Evolutionary conservation across 92 coral and sea anemone species (phyloP), one percentile per base, ranked within the genome.

Genomic region (Epizoanthus scotinus): DNA sequence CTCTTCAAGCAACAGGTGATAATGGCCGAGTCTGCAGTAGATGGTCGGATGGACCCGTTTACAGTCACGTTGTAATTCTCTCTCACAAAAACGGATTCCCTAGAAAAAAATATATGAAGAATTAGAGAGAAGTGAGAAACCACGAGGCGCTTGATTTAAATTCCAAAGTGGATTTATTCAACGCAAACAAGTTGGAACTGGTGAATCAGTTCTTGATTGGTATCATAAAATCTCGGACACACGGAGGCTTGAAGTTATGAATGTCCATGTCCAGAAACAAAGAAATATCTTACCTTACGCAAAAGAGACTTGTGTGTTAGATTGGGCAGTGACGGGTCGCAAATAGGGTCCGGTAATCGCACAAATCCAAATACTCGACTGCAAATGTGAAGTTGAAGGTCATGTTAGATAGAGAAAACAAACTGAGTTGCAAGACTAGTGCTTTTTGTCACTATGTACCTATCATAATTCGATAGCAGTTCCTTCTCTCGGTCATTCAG

Each of bases 401-500:
- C 81, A 75, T 75, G 81, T 75, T 75, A 75, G 21, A 36, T 24
- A 13, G 52, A 67, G 79, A 63, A 25, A 28, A 50, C 74, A 58
- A 79, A 57, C 69, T 84, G 38, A 80, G 83, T 60, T 53, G 83
- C 70, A 71, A 40, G 67, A 62, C 56, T 61, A 61, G 69, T 67
- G 78, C 31, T 70, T 73, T 62, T 73, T 62, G 73, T 84, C 81
- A 82, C 56, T 71, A 40, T 85, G 73, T 83, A 96, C 99, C 99
- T 96, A 91, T 96, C 99, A 86, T 96, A 96, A 63, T 89, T 90
- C 79, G 97, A 89, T 81, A 96, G 89, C 77, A 96, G 78, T 87
- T 93, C 99, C 84, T 90, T 93, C 78, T 96, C 99, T 89, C 97
- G 99, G 83, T 96, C 99, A 93, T 94, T 96, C 92, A 96, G 77